Conservation (phyloP, 2,888 invertebrate genomes). For the Patella caerulea region DNA sequence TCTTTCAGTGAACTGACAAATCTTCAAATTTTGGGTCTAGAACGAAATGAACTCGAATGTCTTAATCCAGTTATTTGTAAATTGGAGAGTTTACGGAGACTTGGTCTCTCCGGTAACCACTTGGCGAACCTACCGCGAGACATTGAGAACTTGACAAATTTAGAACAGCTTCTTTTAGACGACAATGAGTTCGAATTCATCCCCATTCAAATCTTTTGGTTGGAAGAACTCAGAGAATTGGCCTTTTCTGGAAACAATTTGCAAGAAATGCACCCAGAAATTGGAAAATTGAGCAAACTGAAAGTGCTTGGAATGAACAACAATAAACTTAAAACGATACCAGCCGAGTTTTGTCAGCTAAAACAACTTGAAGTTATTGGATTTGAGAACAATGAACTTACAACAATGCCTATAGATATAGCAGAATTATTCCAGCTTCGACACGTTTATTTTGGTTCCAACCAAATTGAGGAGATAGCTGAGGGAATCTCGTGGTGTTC, state of each 20-base stretch:
- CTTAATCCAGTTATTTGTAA: slow-evolving; percentile 61
- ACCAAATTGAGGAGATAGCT: slow-evolving; percentile 56
- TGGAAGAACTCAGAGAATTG: slow-evolving; percentile 60
- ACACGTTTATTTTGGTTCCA: slow-evolving; percentile 63
- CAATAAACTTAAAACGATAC: slow-evolving; percentile 57
- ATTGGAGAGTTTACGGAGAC: slow-evolving; percentile 55
- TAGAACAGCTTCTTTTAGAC: slow-evolving; percentile 61
- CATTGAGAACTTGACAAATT: slow-evolving; percentile 56
- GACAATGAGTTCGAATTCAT: slow-evolving; percentile 68
- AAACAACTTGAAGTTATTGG: slow-evolving; percentile 54
- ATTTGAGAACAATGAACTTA: slow-evolving; percentile 60
- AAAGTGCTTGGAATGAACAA: slow-evolving; percentile 61
- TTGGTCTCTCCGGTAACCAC: slow-evolving; percentile 64
- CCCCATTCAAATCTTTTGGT: slow-evolving; percentile 63
- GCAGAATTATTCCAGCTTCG: slow-evolving; percentile 59
- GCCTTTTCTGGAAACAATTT: slow-evolving; percentile 63
- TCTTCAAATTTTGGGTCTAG: slow-evolving; percentile 59
- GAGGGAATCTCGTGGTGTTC: slow-evolving; percentile 64
- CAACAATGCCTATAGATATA: slow-evolving; percentile 55
- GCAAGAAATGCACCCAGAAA: slow-evolving; percentile 53
- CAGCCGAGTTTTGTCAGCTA: slow-evolving; percentile 55
- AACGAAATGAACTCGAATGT: slow-evolving; percentile 60
- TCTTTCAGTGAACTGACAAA: slow-evolving; percentile 52
- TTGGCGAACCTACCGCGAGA: slow-evolving; percentile 64
- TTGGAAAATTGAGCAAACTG: slow-evolving; percentile 52